phyloP scores from a whole-genome alignment of 2,888 invertebrate species.

The Autographa gamma region DNA sequence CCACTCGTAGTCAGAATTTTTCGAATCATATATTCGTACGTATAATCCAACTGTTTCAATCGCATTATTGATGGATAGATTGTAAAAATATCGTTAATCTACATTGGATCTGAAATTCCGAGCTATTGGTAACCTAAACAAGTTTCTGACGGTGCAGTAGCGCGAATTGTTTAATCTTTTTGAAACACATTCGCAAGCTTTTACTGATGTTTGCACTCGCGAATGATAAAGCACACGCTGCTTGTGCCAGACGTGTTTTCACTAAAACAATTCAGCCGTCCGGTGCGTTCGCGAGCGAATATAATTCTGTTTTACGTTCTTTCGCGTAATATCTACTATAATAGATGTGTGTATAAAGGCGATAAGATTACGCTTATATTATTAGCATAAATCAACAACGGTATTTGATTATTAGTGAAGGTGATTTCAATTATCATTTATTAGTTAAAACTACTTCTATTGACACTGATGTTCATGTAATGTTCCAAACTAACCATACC shows the following conservation, averaged over 20 bases:
- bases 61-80: conserved; percentile 35
- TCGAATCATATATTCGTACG: conserved; percentile 5
- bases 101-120: conserved; percentile 50
- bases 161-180: conserved; percentile 72
- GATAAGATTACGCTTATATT: conserved; percentile 41
- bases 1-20: neutral
- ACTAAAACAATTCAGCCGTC: conserved; percentile 69
- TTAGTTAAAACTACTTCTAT: conserved; percentile 9
- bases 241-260: conserved; percentile 71
- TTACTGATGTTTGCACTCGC: conserved; percentile 77
- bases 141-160: conserved; percentile 60
- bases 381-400: conserved; percentile 27
- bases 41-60: conserved; percentile 30
- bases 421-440: conserved; percentile 24
- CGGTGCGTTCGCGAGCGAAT: conserved; percentile 55
- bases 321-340: conserved; percentile 55
- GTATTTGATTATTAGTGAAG: conserved; percentile 24
- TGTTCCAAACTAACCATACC: conserved; percentile 18
- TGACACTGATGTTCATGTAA: conserved; percentile 3
- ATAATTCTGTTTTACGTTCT: conserved; percentile 63
- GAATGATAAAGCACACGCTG: conserved; percentile 80
- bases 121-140: conserved; percentile 57
- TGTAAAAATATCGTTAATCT: conserved; percentile 41
- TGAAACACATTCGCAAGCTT: conserved; percentile 67
- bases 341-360: conserved; percentile 26